Evolutionary conservation across 2,113 vertebrate species (phyloP).

Genomic region (Leptocoma aspasia): DNA sequence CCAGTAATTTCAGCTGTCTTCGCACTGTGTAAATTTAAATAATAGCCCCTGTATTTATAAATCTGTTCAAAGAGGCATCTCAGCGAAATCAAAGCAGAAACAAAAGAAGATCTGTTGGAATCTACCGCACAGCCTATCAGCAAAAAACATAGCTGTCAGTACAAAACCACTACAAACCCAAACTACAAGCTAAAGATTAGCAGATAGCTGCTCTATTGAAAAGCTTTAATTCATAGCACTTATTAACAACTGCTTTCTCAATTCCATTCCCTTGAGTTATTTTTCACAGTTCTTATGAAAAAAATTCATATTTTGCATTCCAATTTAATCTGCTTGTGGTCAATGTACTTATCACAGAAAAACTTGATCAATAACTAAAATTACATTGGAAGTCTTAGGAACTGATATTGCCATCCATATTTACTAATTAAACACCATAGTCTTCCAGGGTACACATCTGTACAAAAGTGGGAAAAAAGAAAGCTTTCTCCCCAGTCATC

Average conservation of each 20-base stretch:
- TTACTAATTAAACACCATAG: not conserved
- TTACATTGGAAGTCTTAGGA: not conserved
- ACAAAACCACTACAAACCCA: not conserved
- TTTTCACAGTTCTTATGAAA: not conserved
- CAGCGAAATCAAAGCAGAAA: not conserved
- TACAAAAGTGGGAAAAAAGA: not conserved
- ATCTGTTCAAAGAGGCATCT: not conserved
- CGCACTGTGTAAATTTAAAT: not conserved
- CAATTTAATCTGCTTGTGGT: not conserved
- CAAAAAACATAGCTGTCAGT: not conserved
- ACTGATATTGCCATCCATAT: not conserved
- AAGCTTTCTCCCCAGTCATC: not conserved
- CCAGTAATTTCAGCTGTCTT: not conserved
- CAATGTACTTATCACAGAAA: not conserved
- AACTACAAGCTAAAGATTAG: not conserved
- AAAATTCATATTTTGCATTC: not conserved
- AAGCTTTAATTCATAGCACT: not conserved
- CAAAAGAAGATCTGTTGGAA: not conserved
- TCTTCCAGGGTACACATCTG: not conserved
- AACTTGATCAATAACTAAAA: not conserved
- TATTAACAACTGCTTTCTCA: not conserved
- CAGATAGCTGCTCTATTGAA: not conserved
- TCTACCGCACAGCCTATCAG: not conserved
- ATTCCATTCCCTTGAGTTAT: not conserved
- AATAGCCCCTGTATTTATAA: not conserved